Conservation (phyloP, 2,113 vertebrate species). For the Aix galericulata region DNA sequence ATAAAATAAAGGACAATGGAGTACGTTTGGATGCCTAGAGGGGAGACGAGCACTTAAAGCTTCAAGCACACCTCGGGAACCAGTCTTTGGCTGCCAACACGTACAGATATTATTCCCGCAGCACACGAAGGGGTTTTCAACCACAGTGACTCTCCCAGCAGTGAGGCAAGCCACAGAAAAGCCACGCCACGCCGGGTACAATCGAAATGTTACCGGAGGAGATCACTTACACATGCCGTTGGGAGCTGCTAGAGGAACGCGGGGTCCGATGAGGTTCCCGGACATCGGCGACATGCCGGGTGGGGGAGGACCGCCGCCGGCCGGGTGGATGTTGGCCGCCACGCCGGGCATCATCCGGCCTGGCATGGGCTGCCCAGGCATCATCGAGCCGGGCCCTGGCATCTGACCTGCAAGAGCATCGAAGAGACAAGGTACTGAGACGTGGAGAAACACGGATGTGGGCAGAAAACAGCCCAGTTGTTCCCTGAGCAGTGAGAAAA, state of each 20-base stretch:
- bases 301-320: not conserved
- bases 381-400: constrained; percentile 77
- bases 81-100: rapidly evolving
- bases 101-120: rapidly evolving
- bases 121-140: not conserved
- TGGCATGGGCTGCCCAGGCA: constrained; percentile 81
- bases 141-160: rapidly evolving
- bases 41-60: constrained; percentile 12
- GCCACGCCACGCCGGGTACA: rapidly evolving
- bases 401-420: constrained; percentile 81
- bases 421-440: not conserved
- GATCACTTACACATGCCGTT: constrained; percentile 93
- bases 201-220: rapidly evolving
- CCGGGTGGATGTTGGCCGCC: constrained; percentile 78
- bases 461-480: not conserved
- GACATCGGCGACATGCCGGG: constrained; percentile 73
- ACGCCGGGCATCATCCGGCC: constrained; percentile 85
- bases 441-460: rapidly evolving
- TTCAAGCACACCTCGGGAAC: not conserved
- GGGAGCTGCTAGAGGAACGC: constrained; percentile 87
- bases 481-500: not conserved
- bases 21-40: not conserved
- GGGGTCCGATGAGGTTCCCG: constrained; percentile 84
- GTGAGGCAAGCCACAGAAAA: rapidly evolving
- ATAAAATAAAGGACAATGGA: constrained; percentile 16